Evolutionary conservation across 2,888 invertebrate genomes (phyloP).

Genomic region (Gandaritis pyraliata): DNA sequence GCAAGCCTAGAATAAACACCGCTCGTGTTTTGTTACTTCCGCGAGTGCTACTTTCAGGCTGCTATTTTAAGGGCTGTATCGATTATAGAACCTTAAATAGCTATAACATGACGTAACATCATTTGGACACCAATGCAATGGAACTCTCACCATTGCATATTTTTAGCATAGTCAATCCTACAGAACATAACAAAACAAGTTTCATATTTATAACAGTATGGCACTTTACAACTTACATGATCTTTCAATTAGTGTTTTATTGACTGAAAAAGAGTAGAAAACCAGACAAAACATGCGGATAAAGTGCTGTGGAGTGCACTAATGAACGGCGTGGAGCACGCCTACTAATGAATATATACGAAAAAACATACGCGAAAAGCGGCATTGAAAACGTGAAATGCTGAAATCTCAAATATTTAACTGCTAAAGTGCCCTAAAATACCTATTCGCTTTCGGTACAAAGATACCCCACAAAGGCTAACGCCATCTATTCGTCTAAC

Average conservation of each 20-base stretch:
- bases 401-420: conserved; percentile 3
- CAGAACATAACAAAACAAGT: not conserved
- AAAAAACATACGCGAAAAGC: conserved; percentile 59
- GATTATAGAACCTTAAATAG: no score
- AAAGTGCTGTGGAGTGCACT: conserved; percentile 63
- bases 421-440: not conserved
- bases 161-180: not conserved
- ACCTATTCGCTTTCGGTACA: not conserved
- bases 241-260: conserved; percentile 65
- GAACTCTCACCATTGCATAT: not conserved
- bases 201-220: conserved; percentile 29
- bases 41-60: conserved; percentile 17
- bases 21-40: conserved; percentile 43
- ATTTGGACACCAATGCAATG: no score
- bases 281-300: conserved; percentile 59
- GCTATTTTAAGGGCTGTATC: conserved; percentile 18
- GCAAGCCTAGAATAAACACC: conserved; percentile 49
- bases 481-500: conserved; percentile 10
- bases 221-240: conserved; percentile 45
- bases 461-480: not conserved
- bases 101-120: no score
- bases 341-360: conserved; percentile 70
- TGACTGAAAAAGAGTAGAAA: conserved; percentile 59
- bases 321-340: conserved; percentile 64
- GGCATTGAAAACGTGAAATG: conserved; percentile 27